Base-by-base conservation (phyloP, 35 echinoderm and acorn worm genomes). In the Apostichopus californicus region DNA sequence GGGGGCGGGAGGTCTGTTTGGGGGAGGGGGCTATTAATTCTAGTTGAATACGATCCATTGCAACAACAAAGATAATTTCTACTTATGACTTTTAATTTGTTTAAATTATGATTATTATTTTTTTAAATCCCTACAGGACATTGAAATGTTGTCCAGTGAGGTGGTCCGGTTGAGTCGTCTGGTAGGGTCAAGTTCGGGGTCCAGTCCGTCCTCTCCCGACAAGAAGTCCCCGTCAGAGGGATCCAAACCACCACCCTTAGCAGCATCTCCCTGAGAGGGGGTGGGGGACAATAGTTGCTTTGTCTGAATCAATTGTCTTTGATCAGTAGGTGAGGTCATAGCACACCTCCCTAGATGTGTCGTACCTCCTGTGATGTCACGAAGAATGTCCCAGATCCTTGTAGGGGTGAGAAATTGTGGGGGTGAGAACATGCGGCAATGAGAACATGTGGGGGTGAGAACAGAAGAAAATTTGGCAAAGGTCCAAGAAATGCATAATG, bases 141-240 rank as follows among this genome's bases (percentile, higher is more conserved):
- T 97, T 61, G 93, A 97, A 60, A 97, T 97, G 95, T 52, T 97
- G 28, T 97, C 95, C 2, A 90, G 91, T 73, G 95, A 97, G 77
- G 95, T 97, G 11, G 95, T 97, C 20, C 81, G 95, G 77, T 86
- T 97, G 58, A 97, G 95, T 56, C 86, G 87, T 66, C 79, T 97
- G 78, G 95, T 94, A 8, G 93, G 93, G 9, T 94, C 93, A 25
- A 91, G 88, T 24, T 90, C 90, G 22, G 79, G 88, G 20, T 90
- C 88, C n/a, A 94, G 88, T 25, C 93, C 80, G 64, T 94, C 93
- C 7, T 70, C 93, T 14, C 88, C 90, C 18, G 93, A 94, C n/a
- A 85, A 85, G 81, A 85, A 85, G 92, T 65, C 57, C 6, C 52
- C 81, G 2, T 3, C 70, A 78, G 75, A 57, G 60, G 34, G 23